These are phyloP conservation scores for Acheta domesticus DNA, from an alignment of 2,888 invertebrate genomes.

Conservation along the genomic window DNA sequence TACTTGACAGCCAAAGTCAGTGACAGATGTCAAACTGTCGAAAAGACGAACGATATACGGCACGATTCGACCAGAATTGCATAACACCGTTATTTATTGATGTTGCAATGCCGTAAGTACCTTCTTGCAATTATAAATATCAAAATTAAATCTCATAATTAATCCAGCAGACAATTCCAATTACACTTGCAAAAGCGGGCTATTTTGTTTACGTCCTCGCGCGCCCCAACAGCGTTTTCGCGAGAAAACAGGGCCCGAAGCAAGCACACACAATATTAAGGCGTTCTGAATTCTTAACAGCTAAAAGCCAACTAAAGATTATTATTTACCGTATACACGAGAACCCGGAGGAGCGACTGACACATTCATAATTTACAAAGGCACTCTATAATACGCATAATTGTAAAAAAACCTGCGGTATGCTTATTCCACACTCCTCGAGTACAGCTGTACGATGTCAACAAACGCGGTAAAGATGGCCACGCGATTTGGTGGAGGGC, in stretches of 20 bases:
- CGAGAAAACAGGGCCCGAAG: slow-evolving; percentile 32
- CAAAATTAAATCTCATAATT: too few relatives aligned
- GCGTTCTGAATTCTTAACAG: background rate
- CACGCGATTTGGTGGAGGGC: background rate
- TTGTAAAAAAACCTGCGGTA: slow-evolving; percentile 22
- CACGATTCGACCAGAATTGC: too few relatives aligned
- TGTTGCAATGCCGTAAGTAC: too few relatives aligned
- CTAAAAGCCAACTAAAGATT: background rate
- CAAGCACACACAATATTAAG: slow-evolving; percentile 32
- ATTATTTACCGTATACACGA: slow-evolving; percentile 35
- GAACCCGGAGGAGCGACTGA: slow-evolving; percentile 32
- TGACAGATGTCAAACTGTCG: background rate
- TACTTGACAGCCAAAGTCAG: background rate
- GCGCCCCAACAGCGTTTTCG: background rate
- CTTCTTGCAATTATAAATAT: too few relatives aligned
- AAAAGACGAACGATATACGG: background rate
- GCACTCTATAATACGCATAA: background rate
- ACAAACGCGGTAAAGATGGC: background rate
- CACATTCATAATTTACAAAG: slow-evolving; percentile 31
- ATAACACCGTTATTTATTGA: too few relatives aligned
- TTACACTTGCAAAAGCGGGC: too few relatives aligned
- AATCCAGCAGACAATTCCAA: too few relatives aligned
- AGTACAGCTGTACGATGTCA: slow-evolving; percentile 11
- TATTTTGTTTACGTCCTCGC: background rate
- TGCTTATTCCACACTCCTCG: slow-evolving; percentile 25